Percentiles rank a stretch among this genome's conserved stretches.
These are phyloP conservation scores for Olivierus martensii DNA, from an alignment of 1,140 invertebrate genomes.

Conservation along the genomic window DNA sequence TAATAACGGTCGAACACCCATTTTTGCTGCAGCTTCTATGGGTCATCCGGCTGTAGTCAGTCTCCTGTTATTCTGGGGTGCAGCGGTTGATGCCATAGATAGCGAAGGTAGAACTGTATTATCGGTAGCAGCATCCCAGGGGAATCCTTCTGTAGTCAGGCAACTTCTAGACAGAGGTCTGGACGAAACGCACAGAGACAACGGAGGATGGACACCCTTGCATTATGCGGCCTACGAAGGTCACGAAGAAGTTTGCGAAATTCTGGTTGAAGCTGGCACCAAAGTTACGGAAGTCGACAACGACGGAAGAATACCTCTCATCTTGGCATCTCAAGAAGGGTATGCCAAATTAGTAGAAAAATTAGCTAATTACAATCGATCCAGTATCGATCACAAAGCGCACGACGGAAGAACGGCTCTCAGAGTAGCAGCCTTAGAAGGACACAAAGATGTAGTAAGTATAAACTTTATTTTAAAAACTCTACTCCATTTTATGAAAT, in stretches of 20 bases:
- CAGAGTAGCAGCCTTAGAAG: slow-evolving; percentile 71
- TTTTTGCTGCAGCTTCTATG: slow-evolving; percentile 69
- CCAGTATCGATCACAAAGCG: slow-evolving; percentile 67
- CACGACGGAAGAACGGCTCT: slow-evolving; percentile 89
- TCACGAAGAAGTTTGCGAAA: slow-evolving; percentile 72
- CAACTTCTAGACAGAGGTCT: slow-evolving; percentile 75
- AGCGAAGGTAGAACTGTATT: slow-evolving; percentile 72
- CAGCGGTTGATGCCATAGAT: slow-evolving; percentile 77
- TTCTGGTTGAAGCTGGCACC: slow-evolving; percentile 77
- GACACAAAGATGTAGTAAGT: slow-evolving; percentile 61
- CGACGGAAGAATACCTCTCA: slow-evolving; percentile 80
- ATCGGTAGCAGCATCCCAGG: slow-evolving; percentile 69
- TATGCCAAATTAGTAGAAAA: slow-evolving; percentile 53
- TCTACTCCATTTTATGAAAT: too few relatives aligned
- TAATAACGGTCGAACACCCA: slow-evolving; percentile 55
- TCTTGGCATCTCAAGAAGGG: slow-evolving; percentile 82
- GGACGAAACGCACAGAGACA: slow-evolving; percentile 72
- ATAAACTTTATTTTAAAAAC: neutral
- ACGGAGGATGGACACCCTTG: slow-evolving; percentile 71
- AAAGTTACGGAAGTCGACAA: slow-evolving; percentile 83
- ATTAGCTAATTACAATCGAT: slow-evolving; percentile 55
- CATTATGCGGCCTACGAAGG: slow-evolving; percentile 72
- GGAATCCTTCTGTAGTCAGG: slow-evolving; percentile 63
- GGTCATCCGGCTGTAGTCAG: slow-evolving; percentile 66
- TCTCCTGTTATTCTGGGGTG: slow-evolving; percentile 71